phyloP scores from a whole-genome alignment of 2,113 vertebrate genomes.

The Cephalopholis sonnerati region DNA sequence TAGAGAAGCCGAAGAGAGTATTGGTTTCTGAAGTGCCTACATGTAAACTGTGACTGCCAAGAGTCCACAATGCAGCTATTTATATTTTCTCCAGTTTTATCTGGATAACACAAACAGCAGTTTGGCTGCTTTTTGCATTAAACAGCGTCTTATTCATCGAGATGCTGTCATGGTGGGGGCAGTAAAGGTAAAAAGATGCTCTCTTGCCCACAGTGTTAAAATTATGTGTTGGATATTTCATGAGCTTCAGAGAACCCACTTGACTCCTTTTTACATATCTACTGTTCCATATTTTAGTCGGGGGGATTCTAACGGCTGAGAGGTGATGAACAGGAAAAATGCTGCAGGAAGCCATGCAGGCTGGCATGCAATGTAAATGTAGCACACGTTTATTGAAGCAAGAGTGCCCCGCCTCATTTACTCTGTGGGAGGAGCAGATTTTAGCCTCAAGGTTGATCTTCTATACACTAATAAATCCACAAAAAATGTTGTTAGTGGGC shows the following conservation, averaged over 20 bases:
- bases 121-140: not conserved
- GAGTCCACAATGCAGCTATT: not conserved
- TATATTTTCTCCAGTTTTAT: conserved; percentile 7
- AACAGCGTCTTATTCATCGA: conserved; percentile 24
- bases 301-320: conserved; percentile 1
- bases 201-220: conserved; percentile 18
- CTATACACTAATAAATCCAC: conserved; percentile 3
- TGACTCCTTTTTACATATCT: conserved; percentile 14
- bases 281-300: not conserved
- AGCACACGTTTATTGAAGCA: conserved; percentile 18
- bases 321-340: conserved; percentile 18
- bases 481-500: not conserved
- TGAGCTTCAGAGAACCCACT: conserved; percentile 22
- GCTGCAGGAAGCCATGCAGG: conserved; percentile 19
- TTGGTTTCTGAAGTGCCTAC: conserved; percentile 21
- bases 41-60: conserved; percentile 9
- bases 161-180: conserved; percentile 33
- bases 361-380: conserved; percentile 17
- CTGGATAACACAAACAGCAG: conserved; percentile 1
- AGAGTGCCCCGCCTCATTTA: conserved; percentile 6
- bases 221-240: conserved; percentile 19
- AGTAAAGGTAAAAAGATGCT: not conserved
- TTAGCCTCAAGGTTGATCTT: conserved; percentile 17
- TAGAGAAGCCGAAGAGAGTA: conserved; percentile 11
- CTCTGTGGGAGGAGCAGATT: conserved; percentile 30